Evolutionary conservation across 2,797 vertebrate species (phyloP), one percentile per base, ranked within the genome.

Genomic region (Ctenopoma multispine): DNA sequence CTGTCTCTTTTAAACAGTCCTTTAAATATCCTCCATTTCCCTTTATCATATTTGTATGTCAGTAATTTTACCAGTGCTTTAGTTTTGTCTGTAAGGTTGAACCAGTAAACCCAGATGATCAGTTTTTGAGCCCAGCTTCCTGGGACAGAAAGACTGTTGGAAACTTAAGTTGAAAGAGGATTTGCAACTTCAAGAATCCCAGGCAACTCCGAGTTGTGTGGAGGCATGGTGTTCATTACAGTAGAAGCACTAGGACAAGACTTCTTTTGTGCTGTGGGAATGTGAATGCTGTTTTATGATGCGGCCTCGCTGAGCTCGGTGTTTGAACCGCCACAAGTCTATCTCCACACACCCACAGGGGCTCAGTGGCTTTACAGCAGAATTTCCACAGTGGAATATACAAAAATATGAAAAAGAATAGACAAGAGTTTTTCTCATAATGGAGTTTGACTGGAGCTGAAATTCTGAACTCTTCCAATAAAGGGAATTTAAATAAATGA

Each of bases 251-350:
- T 57, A 67, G 64, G 79, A 83, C 79, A 72, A 17, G 46, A 70
- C 74, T 87, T 72, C 69, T 70, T 89, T 87, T 87, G 84, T 89
- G 80, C 69, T n/a, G n/a, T 29, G 56, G 57, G 79, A 79, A 74
- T 29, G 56, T 55, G 79, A 79, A 74, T 59, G 43, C 18, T 77
- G 62, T 44, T 87, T 74, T 82, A 57, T 69, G 73, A 66, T 58
- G 41, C 57, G 57, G 66, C 50, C 48, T 74, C 53, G 10, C 62
- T 41, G 71, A 84, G 82, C 70, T 69, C 15, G 0, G 27, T 13
- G 70, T 87, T 89, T 89, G 83, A 91, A 89, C 77, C 71, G 59
- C 63, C 72, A 64, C 71, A 38, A 89, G 80, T 70, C 55, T 79
- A 84, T 82, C 67, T 77, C 73, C 67, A 73, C 82, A 64, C 62